Percentiles rank a stretch among this genome's conserved stretches.
Conservation (phyloP, 2,797 vertebrate species). For the Acomys russatus region DNA sequence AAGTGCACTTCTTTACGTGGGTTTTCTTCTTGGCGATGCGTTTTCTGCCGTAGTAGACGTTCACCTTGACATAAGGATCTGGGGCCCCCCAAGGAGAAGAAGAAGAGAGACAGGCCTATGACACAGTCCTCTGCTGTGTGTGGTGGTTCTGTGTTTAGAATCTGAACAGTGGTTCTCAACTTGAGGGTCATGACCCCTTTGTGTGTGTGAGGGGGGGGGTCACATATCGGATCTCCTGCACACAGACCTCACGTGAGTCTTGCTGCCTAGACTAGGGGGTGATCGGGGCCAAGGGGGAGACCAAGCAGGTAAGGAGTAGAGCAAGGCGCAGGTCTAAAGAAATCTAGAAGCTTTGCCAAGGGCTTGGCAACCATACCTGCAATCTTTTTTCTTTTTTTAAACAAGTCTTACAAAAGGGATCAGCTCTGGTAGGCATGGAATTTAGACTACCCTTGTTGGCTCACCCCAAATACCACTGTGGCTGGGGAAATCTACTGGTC, state of each 20-base stretch:
- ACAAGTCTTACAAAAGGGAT: background rate
- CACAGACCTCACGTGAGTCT: background rate
- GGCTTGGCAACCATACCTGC: background rate
- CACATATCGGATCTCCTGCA: background rate
- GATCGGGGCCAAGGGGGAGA: background rate
- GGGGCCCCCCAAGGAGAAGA: constrained; percentile 62
- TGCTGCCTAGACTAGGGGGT: background rate
- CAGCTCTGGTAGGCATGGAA: background rate
- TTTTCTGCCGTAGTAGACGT: constrained; percentile 96
- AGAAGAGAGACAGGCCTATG: constrained; percentile 78
- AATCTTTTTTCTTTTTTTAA: background rate
- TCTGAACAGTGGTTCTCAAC: background rate
- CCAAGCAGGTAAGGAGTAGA: background rate
- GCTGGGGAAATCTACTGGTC: background rate
- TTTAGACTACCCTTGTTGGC: background rate
- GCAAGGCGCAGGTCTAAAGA: background rate
- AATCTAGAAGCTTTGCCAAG: background rate
- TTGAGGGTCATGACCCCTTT: background rate
- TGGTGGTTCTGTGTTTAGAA: background rate
- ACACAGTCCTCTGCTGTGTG: constrained; percentile 79
- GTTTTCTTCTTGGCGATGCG: constrained; percentile 99
- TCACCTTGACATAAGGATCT: constrained; percentile 99
- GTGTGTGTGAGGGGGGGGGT: background rate
- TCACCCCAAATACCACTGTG: background rate
- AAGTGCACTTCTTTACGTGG: constrained; percentile 98